Evolutionary conservation across 2,113 vertebrate species (phyloP), one percentile per base, ranked within the genome.

Genomic region (Semicossyphus pulcher): DNA sequence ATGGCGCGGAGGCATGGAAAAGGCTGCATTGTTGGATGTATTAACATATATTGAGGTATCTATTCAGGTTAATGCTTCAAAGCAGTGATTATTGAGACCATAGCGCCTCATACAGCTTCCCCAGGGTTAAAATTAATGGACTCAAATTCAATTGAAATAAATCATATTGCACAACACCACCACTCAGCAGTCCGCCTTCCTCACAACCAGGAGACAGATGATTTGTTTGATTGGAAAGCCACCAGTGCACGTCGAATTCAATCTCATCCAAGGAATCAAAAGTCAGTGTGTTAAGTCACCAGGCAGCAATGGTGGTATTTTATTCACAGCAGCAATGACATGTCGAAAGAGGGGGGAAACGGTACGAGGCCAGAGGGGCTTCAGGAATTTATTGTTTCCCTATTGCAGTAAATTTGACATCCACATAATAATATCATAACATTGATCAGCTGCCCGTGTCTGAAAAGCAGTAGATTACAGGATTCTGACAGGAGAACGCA

Each of bases 201-300:
- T 80, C 64, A 52, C 26, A 71, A 54, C 56, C 72, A n/a, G 28
- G 18, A 72, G 60, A 75, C 58, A 51, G 64, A 83, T 78, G 72
- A 81, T 73, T 72, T 76, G 76, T 91, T 84, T 81, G 71, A 87
- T 83, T 70, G 83, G 72, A 49, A 84, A 87, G 63, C 61, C 70
- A 73, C 28, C 20, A 25, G 60, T 61, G 84, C 83, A 70, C 58
- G 66, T 78, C 72, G 4, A 87, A 83, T 78, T 75, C 74, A 84
- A 80, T 88, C 75, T 70, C 45, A 48, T 62, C 48, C 60, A 42
- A 71, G 48, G 63, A 78, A 81, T 79, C 71, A 65, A 77, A 76
- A 67, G 61, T 29, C 62, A 32, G n/a, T n/a, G 59, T 16, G 42
- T 45, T 57, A 57, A 70, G 72, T 41, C 61, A 70, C 36, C 23